Evolutionary conservation across 2,797 vertebrate genomes (phyloP), one percentile per base, ranked within the genome.

Genomic region (Numenius phaeopus): DNA sequence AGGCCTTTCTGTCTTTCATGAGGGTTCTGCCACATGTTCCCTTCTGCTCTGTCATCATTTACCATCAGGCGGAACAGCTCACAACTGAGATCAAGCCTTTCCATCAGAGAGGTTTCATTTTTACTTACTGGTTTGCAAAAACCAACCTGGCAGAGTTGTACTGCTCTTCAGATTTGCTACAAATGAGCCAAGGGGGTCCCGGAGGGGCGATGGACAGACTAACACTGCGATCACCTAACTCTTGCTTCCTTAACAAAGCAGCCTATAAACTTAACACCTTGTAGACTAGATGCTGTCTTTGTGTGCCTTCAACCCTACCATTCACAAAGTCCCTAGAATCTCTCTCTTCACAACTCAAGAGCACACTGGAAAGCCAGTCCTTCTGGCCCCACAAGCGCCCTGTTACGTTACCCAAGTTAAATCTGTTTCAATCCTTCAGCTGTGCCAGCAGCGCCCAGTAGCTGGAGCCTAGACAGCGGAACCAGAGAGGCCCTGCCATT

Each of bases 381-480:
- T 65, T 72, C 90, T 88, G 77, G 91, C 82, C 75, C 49, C 52
- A 39, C 71, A 57, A n/a, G 17, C 47, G 40, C 87, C 96, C 90
- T 64, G 26, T 78, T 79, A 82, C 10, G 21, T 94, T 93, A 97
- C 86, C 96, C 95, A 90, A 96, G 97, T 94, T 89, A 42, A 96
- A 88, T 98, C 69, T 98, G 94, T 98, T 98, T 98, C 97, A 97
- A 94, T 97, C 96, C 98, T 92, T 96, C 98, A 99, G 99, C 98
- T 84, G 99, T 99, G 98, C 99, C 99, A 94, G 99, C 98, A 93
- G 97, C 99, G 76, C 98, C 99, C 96, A 99, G 99, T 98, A 99
- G 99, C 98, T 99, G 99, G 99, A 99, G 99, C 98, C 98, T 99
- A 98, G 99, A 99, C 98, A 99, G 99, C 40, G 99, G 99, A 67